These are phyloP conservation scores for Misgurnus anguillicaudatus DNA, from an alignment of 2,113 vertebrate genomes.

Conservation along the genomic window DNA sequence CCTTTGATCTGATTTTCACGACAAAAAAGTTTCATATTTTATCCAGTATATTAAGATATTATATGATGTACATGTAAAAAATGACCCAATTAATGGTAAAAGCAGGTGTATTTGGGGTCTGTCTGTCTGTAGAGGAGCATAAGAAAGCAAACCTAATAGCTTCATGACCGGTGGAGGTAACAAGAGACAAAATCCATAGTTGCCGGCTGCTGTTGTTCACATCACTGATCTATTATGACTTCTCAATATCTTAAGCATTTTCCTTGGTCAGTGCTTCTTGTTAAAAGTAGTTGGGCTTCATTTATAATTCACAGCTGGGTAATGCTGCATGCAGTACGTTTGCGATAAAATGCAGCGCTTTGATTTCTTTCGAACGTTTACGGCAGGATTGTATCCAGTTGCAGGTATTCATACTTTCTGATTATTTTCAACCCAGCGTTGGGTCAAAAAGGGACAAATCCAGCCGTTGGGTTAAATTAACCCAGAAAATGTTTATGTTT, in stretches of 20 bases:
- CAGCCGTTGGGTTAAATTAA: no score
- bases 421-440: not conserved
- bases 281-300: constrained; percentile 68
- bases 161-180: constrained; percentile 87
- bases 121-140: constrained; percentile 79
- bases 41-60: no score
- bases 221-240: constrained; percentile 84
- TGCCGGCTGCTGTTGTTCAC: constrained; percentile 84
- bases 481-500: no score
- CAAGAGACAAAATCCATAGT: constrained; percentile 92
- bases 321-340: constrained; percentile 43
- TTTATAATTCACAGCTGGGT: constrained; percentile 64
- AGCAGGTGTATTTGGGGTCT: constrained; percentile 85
- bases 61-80: not conserved
- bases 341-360: constrained; percentile 26
- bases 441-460: no score
- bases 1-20: no score
- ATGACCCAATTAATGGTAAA: constrained; percentile 81
- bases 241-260: constrained; percentile 73
- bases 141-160: constrained; percentile 94
- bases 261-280: constrained; percentile 61
- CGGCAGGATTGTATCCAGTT: not conserved
- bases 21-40: no score
- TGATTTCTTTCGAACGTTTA: constrained; percentile 31
- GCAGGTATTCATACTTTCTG: constrained; percentile 8